These are phyloP conservation scores for Neotoma lepida DNA, from an alignment of 2,113 vertebrate genomes.

Conservation along the genomic window DNA sequence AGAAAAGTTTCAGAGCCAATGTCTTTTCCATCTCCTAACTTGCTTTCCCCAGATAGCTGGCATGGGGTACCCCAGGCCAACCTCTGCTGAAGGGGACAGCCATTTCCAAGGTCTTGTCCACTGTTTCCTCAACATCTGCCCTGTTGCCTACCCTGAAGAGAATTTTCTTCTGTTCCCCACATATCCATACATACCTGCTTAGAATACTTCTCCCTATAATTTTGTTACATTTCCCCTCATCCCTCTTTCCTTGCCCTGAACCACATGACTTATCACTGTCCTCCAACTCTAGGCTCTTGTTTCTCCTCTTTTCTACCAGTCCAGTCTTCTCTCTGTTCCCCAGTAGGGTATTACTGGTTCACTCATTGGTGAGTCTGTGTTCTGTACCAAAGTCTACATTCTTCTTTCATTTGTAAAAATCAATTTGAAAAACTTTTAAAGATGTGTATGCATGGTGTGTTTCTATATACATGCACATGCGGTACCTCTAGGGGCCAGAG, in stretches of 20 bases:
- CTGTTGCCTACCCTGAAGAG: neutral
- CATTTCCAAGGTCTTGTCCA: too few species aligned
- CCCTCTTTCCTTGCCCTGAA: neutral
- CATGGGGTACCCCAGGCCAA: rapidly evolving
- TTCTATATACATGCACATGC: neutral
- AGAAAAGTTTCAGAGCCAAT: neutral
- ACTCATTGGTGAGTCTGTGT: neutral
- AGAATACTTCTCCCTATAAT: neutral
- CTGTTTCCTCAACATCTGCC: neutral
- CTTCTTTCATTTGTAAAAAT: neutral
- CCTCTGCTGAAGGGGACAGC: neutral
- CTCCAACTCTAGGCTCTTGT: neutral
- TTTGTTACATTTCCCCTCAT: rapidly evolving
- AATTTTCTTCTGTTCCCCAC: neutral
- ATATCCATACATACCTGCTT: neutral
- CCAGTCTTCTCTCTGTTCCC: neutral
- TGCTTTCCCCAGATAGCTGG: neutral
- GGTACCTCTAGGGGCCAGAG: neutral
- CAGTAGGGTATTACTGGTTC: neutral
- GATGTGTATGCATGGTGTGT: neutral
- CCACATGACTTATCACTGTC: neutral
- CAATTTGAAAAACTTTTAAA: neutral
- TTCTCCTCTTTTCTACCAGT: neutral
- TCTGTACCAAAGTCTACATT: neutral
- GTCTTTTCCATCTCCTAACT: too few species aligned